Evolutionary conservation across 1,140 invertebrate genomes (phyloP), one percentile per base, ranked within the genome.

Genomic region (Atta colombica): DNA sequence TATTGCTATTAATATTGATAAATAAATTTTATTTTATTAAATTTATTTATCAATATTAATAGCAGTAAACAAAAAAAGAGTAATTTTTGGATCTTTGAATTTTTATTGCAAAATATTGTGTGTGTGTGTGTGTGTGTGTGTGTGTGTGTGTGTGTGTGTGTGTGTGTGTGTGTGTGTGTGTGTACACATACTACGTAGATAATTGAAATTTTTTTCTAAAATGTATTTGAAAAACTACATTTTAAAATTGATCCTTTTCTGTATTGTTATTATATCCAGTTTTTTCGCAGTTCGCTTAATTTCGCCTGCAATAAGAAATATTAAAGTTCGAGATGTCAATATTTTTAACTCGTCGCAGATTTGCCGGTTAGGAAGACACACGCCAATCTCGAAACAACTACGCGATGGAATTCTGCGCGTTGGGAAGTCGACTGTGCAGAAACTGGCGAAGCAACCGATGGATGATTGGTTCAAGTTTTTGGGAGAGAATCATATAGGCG

Each of bases 401-500:
- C 96, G 97, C 21, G 98, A 99, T 93, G 99, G 99, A 28, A 98
- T 99, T 81, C 96, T 99, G 49, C 96, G 98, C 72, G 98, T 99
- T 14, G 97, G 98, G 6, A 97, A 97, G 93, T 96, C 96, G 1
- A 96, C 96, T 3, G 95, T 96, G 21, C 93, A 94, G 90, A 96
- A 95, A 94, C 94, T 88, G 91, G 91, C 97, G 8, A 96, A 97
- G 75, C 97, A 98, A 93, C 96, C 97, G 2, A 95, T 98, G 1
- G 99, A 99, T 91, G 98, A 99, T 51, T 99, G 99, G 99, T 98
- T 99, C 92, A 97, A 97, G 77, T 95, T 97, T 49, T 94, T 98
- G 68, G 98, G 98, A 8, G 97, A 99, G 91, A 97, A 97, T 72
- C 97, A 97, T 85, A 96, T 98, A 53, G 97, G 98, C 18, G 97